phyloP scores from a whole-genome alignment of 2,113 vertebrate species.

The Nanorana parkeri region DNA sequence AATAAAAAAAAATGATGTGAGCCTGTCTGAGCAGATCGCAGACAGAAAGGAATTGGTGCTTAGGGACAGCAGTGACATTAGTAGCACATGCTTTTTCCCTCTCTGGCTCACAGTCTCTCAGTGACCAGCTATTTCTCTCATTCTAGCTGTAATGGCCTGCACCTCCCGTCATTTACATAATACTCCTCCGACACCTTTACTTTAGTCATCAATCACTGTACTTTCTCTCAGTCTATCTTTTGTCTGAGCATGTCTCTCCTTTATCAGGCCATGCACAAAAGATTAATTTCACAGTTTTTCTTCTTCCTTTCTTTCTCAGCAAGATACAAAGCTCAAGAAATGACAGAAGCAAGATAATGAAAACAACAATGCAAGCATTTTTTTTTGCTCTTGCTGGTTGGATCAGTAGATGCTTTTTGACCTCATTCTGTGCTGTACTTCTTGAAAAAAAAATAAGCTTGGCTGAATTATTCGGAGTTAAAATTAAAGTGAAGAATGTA shows the following conservation, averaged over 20 bases:
- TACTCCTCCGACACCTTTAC: conserved; percentile 99
- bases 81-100: conserved; percentile 80
- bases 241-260: conserved; percentile 99
- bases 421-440: conserved; percentile 90
- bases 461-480: conserved; percentile 25
- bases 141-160: conserved; percentile 89
- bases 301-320: conserved; percentile 90
- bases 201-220: conserved; percentile 99
- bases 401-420: conserved; percentile 86
- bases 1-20: conserved; percentile 81
- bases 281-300: conserved; percentile 99
- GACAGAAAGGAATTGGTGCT: conserved; percentile 91
- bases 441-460: conserved; percentile 70
- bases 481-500: conserved; percentile 30
- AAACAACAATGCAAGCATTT: conserved; percentile 98
- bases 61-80: conserved; percentile 87
- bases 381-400: conserved; percentile 91
- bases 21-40: conserved; percentile 97
- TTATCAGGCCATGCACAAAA: conserved; percentile 99
- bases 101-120: conserved; percentile 73
- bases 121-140: conserved; percentile 70
- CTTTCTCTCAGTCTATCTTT: conserved; percentile 97
- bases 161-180: conserved; percentile 99
- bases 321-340: conserved; percentile 96
- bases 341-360: conserved; percentile 98